Conservation (phyloP, 2,797 vertebrate genomes). For the Balearica regulorum region DNA sequence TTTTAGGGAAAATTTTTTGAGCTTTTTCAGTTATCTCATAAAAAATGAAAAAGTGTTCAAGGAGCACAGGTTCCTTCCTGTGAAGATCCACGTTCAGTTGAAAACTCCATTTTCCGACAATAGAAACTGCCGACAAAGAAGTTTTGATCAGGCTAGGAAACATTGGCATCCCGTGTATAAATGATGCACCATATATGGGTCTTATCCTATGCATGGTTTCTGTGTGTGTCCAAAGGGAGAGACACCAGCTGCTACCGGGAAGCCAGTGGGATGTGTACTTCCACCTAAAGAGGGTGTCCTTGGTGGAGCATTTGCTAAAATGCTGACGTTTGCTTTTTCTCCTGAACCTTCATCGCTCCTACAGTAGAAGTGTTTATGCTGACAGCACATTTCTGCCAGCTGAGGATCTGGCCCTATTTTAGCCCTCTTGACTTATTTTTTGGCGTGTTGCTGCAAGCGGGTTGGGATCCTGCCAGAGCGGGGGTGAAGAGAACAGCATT, state of each 20-base stretch:
- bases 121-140: neutral
- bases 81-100: neutral
- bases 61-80: neutral
- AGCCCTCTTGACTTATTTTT: neutral
- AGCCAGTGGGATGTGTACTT: rapidly evolving
- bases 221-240: neutral
- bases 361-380: neutral
- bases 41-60: neutral
- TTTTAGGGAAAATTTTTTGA: neutral
- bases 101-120: neutral
- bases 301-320: neutral
- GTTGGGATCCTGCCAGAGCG: neutral
- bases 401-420: neutral
- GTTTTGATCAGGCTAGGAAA: neutral
- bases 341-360: neutral
- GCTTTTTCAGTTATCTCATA: neutral
- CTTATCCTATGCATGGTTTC: neutral
- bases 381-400: neutral
- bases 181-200: neutral
- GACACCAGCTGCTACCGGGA: neutral
- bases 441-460: neutral
- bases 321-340: neutral
- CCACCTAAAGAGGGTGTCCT: rapidly evolving
- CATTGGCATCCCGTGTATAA: rapidly evolving
- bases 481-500: neutral